Conservation (phyloP, 1,140 invertebrate species). For the Telenomus remus region DNA sequence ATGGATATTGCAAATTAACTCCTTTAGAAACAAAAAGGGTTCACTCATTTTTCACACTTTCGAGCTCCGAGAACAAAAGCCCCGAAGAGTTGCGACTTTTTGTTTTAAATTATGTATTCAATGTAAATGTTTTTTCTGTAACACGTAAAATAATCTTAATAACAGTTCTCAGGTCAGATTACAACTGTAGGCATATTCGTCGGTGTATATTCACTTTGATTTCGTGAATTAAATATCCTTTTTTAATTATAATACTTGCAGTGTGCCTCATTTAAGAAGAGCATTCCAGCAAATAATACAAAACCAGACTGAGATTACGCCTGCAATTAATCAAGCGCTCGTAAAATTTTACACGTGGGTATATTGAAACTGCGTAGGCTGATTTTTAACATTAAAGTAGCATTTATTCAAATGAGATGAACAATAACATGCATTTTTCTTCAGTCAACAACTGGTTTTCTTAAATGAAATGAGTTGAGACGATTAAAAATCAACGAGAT, state of each 20-base stretch:
- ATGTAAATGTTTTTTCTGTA: slow-evolving; percentile 70
- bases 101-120: slow-evolving; percentile 67
- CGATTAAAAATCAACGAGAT: too few species aligned
- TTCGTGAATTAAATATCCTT: slow-evolving; percentile 43
- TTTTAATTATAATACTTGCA: slow-evolving; percentile 49
- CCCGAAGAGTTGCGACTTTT: too few species aligned
- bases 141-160: slow-evolving; percentile 69
- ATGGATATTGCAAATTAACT: too few species aligned
- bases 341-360: slow-evolving; percentile 20
- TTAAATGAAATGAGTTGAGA: too few species aligned
- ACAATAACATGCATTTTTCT: slow-evolving; percentile 41
- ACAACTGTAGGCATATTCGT: slow-evolving; percentile 48
- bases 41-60: too few species aligned
- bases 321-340: slow-evolving; percentile 41
- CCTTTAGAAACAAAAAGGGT: too few species aligned
- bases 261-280: slow-evolving; percentile 29
- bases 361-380: slow-evolving; percentile 14
- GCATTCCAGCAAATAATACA: slow-evolving; percentile 24
- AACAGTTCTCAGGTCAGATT: slow-evolving; percentile 62
- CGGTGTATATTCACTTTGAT: slow-evolving; percentile 29
- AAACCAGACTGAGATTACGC: slow-evolving; percentile 15
- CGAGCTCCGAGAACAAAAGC: too few species aligned
- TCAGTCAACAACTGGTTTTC: too few species aligned
- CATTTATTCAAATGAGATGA: slow-evolving; percentile 38
- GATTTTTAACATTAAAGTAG: slow-evolving; percentile 18